phyloP scores from a whole-genome alignment of 1,140 invertebrate species.

The Condylostylus longicornis region DNA sequence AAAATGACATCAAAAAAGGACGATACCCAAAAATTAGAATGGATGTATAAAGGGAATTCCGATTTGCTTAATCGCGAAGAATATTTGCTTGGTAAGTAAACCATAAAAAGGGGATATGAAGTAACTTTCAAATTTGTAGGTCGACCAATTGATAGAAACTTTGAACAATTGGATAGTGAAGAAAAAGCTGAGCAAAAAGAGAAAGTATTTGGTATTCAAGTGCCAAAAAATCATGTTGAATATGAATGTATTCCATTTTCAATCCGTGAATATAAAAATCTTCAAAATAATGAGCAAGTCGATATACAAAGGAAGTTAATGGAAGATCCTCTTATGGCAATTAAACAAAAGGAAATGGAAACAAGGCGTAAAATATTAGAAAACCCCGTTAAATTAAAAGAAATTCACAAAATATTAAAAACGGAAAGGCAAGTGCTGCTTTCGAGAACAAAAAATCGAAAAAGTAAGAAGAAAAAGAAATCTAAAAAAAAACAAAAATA shows the following conservation, averaged over 20 bases:
- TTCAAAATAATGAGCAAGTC: slow-evolving; percentile 43
- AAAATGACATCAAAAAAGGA: slow-evolving; percentile 37
- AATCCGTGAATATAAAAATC: slow-evolving; percentile 35
- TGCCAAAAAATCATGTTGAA: slow-evolving; percentile 52
- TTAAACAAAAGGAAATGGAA: slow-evolving; percentile 74
- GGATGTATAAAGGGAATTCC: slow-evolving; percentile 68
- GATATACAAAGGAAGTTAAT: slow-evolving; percentile 69
- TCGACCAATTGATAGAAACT: slow-evolving; percentile 68
- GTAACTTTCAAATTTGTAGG: no score
- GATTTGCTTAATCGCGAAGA: slow-evolving; percentile 59
- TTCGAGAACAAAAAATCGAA: slow-evolving; percentile 34
- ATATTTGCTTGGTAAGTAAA: slow-evolving; percentile 74
- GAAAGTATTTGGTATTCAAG: slow-evolving; percentile 21
- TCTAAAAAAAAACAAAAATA: slow-evolving; percentile 22
- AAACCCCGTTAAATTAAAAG: slow-evolving; percentile 80
- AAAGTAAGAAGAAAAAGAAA: slow-evolving; percentile 41
- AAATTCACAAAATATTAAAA: slow-evolving; percentile 60
- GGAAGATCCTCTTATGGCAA: slow-evolving; percentile 77
- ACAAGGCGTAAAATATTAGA: slow-evolving; percentile 60
- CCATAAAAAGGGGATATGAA: no score
- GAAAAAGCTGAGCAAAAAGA: slow-evolving; percentile 38
- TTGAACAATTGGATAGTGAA: slow-evolving; percentile 48
- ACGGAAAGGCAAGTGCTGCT: slow-evolving; percentile 39
- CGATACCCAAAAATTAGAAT: slow-evolving; percentile 57
- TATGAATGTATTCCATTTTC: slow-evolving; percentile 63